Base-by-base conservation (phyloP, 2,888 invertebrate species). In the Caenorhabditis angaria region DNA sequence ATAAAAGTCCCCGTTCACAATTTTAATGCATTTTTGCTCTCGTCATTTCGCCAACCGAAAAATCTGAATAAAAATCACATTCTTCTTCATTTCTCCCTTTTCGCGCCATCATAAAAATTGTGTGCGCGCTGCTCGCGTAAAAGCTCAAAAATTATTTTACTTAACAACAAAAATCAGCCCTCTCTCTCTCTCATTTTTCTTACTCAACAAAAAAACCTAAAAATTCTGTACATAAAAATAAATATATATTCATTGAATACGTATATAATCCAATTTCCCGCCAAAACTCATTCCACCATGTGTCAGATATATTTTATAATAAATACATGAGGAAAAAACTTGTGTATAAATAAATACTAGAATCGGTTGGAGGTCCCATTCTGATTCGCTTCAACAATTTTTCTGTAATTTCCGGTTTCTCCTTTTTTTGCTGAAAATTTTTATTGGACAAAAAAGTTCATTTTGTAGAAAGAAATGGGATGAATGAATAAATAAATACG, bases 201-300 rank as follows among this genome's bases (percentile, higher is more conserved):
- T n/a, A n/a, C n/a, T n/a, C n/a, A n/a, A n/a, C n/a, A n/a, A n/a
- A n/a, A n/a, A n/a, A n/a, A 41, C 41, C 18, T 14, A 18, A 14
- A 41, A 41, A 6, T 18, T 18, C 41, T 41, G 3, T 41, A 10
- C 14, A 41, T 18, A 41, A 18, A 41, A 41, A 41, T 18, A 41
- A 41, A 41, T 41, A 18, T n/a, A n/a, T 18, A 41, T 41, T 18
- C 14, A 41, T 41, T 41, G 41, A 12, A 18, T 41, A 41, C 41
- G 41, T 41, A 12, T 41, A 41, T 41, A 41, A 41, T 41, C 18
- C 41, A 41, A 41, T 41, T 41, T 41, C 41, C 41, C 41, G 41
- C 41, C 41, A 41, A 41, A 41, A 41, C 41, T 41, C 41, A 41
- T 41, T 41, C 41, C 41, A 41, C 41, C 41, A 41, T 41, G 41